Percentiles rank a stretch among this genome's conserved stretches.
Evolutionary conservation across 1,140 invertebrate species (phyloP).

Genomic region (Drosophila takahashii): DNA sequence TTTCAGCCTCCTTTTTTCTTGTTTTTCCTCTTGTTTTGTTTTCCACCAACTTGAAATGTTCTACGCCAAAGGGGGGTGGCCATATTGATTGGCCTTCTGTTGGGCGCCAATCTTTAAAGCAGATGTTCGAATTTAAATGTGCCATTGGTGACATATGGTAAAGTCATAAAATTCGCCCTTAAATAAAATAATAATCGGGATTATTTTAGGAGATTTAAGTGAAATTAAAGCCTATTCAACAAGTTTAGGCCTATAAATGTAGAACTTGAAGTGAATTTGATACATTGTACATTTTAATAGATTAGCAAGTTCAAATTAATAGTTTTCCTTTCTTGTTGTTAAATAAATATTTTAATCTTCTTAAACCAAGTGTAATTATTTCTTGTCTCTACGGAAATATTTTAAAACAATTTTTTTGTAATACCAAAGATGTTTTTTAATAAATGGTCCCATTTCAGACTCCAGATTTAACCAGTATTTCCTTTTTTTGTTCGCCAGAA

Average conservation of each 20-base stretch:
- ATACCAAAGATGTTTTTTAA: too few relatives aligned
- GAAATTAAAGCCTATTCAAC: not conserved
- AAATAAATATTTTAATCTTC: too few relatives aligned
- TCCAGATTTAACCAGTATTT: not conserved
- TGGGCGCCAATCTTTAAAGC: constrained; percentile 13
- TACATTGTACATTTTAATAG: too few relatives aligned
- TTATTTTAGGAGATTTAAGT: not conserved
- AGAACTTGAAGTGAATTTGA: too few relatives aligned
- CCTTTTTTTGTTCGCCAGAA: constrained; percentile 26
- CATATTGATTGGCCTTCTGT: constrained; percentile 20
- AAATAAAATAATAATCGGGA: constrained; percentile 14
- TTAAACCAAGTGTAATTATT: too few relatives aligned
- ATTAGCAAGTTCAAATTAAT: too few relatives aligned
- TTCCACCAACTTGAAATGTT: constrained; percentile 18
- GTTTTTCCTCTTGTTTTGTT: constrained; percentile 21
- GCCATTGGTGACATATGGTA: constrained; percentile 15
- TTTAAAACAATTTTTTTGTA: too few relatives aligned
- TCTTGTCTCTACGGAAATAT: too few relatives aligned
- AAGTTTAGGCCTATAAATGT: not conserved
- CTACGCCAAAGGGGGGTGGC: not conserved
- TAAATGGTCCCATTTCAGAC: too few relatives aligned
- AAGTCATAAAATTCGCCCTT: constrained; percentile 10
- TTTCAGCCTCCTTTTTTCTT: constrained; percentile 19
- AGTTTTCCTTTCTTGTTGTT: too few relatives aligned
- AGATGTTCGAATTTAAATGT: constrained; percentile 31